These are phyloP conservation scores for Illadopsis cleaveri DNA, from an alignment of 2,113 vertebrate species.

Conservation along the genomic window DNA sequence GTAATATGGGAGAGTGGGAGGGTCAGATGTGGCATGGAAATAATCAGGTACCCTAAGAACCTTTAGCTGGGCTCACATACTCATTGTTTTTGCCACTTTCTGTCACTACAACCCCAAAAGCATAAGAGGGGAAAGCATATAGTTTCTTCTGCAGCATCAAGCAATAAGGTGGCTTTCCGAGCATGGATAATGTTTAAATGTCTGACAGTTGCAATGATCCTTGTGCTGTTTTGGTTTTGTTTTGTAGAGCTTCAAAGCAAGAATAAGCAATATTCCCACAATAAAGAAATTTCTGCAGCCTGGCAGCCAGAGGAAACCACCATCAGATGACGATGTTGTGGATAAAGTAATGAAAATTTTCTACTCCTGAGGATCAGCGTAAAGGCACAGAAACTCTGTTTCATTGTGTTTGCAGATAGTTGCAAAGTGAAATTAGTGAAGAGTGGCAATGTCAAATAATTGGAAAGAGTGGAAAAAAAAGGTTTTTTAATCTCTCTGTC, in stretches of 20 bases:
- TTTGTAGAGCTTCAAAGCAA: slow-evolving; percentile 82
- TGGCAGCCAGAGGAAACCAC: slow-evolving; percentile 82
- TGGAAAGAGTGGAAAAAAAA: no score
- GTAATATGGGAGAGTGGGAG: no score
- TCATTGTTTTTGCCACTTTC: not conserved
- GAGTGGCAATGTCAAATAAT: no score
- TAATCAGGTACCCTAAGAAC: no score
- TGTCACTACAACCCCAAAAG: not conserved
- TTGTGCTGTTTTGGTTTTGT: not conserved
- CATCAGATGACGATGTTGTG: no score
- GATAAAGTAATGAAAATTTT: no score
- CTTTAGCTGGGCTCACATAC: no score
- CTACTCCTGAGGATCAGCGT: not conserved
- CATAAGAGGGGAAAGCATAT: not conserved
- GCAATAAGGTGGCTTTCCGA: not conserved
- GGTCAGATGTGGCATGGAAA: no score
- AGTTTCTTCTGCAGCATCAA: not conserved
- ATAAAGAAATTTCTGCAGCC: slow-evolving; percentile 83
- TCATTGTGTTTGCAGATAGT: not conserved
- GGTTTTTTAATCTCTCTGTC: not conserved
- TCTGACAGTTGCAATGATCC: not conserved
- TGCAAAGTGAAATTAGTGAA: no score
- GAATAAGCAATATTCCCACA: slow-evolving; percentile 71
- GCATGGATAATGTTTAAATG: not conserved
- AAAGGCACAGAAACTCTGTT: not conserved